A percentile compares a stretch with the other conserved stretches of the same genome.
Conservation (phyloP, 2,113 vertebrate species). For the Globicephala melas region DNA sequence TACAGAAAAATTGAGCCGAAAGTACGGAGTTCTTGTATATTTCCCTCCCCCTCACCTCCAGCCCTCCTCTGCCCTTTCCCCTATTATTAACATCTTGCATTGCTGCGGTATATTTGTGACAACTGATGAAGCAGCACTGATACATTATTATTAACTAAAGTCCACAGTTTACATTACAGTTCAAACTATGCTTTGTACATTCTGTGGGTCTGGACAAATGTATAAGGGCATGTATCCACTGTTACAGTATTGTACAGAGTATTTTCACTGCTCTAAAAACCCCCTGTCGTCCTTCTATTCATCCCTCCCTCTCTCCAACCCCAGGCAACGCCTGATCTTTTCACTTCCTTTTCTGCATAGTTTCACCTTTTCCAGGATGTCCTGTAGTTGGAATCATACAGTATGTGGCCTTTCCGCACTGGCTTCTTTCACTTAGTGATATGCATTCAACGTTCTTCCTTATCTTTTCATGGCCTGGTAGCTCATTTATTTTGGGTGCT, state of each 20-base stretch:
- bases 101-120: not conserved
- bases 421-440: not conserved
- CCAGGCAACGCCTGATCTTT: not conserved
- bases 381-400: not conserved
- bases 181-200: no score
- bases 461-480: not conserved
- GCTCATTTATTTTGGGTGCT: not conserved
- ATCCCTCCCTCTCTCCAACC: not conserved
- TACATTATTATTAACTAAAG: no score
- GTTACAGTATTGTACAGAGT: not conserved
- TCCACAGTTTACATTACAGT: not conserved
- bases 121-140: no score
- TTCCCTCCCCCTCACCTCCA: no score
- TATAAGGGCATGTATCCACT: not conserved
- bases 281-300: not conserved
- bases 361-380: not conserved
- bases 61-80: no score
- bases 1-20: no score
- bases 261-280: not conserved
- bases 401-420: not conserved
- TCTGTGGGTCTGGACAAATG: not conserved
- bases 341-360: not conserved
- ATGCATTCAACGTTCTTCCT: not conserved
- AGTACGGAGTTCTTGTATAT: no score
- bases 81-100: no score